Base-by-base conservation (phyloP, 2,888 invertebrate species). In the Trissolcus brochymenae region DNA sequence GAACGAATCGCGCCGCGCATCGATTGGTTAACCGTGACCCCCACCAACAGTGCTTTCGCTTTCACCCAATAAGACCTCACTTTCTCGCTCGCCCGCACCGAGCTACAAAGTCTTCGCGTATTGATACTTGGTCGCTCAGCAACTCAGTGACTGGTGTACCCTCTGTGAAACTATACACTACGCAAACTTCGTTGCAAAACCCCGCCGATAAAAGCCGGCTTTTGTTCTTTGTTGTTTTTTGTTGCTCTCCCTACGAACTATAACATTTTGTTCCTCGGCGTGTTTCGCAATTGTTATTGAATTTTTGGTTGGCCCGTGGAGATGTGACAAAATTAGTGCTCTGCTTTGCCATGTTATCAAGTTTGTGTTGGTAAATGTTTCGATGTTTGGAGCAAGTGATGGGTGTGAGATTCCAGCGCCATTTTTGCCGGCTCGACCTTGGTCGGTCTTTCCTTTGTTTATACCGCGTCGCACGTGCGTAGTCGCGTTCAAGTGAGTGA, bases 11-110 rank as follows among this genome's bases (percentile, higher is more conserved):
- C 83, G 84, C 84, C 81, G 86, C 82, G 83, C 88, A 88, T 89
- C 88, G 89, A 88, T 88, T 89, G 88, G 88, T 85, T 88, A 87
- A 87, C 88, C 88, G 84, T 88, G 88, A 88, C 88, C 88, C 88
- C 89, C 89, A 89, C 88, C 88, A 88, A 66, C 49, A 81, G 77
- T 78, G 88, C 88, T 89, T 89, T 89, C 89, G 85, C 89, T 89
- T 89, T 89, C 89, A 89, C 87, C 88, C 89, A 88, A 88, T 89
- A 84, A 87, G 88, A 83, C 85, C 86, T 88, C 88, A 88, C 89
- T 88, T 89, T 89, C 88, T 87, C 87, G 87, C 83, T 87, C 87
- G 87, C 82, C 83, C 84, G 87, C 71, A 56, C 59, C 67, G 53
- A 57, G 66, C 57, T 84, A 82, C 83, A 82, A 84, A 82, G 84